Base-by-base conservation (phyloP, 2,113 vertebrate genomes). In the Gracilinanus agilis region DNA sequence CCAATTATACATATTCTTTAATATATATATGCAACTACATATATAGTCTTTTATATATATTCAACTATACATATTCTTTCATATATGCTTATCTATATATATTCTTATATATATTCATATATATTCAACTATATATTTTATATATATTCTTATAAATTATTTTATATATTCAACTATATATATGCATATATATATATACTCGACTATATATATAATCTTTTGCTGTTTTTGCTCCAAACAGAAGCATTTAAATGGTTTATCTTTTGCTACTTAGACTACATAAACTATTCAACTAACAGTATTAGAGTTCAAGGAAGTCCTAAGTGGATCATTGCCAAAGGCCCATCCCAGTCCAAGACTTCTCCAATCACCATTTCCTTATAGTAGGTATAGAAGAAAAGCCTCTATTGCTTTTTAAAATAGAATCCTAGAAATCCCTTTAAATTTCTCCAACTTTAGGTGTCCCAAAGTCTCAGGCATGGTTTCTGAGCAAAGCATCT, bases 211-310 rank as follows among this genome's bases (percentile, higher is more conserved):
- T 49, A 49, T 49, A n/a, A n/a, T 5, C 5, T 49, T 49, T 49
- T 49, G 5, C n/a, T n/a, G n/a, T n/a, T n/a, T n/a, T 29, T 75
- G 61, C 61, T 94, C 94, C 25, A 61, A 90, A 23, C 92, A 83
- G 56, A 83, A 40, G 9, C 27, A 55, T 90, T 95, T 90, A 55
- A 24, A 25, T 54, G 90, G 54, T 75, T 88, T 27, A 3, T 61
- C 25, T 53, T 94, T 90, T 92, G 44, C 55, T 93, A 61, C 91
- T 44, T n/a, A 25, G 40, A 56, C 11, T 27, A 89, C n/a, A 44
- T 53, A 25, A 67, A 58, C 89, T 94, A 92, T 54, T 90, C 93
- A 95, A 75, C 61, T n/a, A 67, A 34, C 11, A 58, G 56, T 67
- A n/a, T 7, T 75, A 4, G 34, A 75, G 34, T 75, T n/a, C 61